A percentile compares a stretch with the other conserved stretches of the same genome.
Evolutionary conservation across 2,113 vertebrate species (phyloP).

Genomic region (Progne subis): DNA sequence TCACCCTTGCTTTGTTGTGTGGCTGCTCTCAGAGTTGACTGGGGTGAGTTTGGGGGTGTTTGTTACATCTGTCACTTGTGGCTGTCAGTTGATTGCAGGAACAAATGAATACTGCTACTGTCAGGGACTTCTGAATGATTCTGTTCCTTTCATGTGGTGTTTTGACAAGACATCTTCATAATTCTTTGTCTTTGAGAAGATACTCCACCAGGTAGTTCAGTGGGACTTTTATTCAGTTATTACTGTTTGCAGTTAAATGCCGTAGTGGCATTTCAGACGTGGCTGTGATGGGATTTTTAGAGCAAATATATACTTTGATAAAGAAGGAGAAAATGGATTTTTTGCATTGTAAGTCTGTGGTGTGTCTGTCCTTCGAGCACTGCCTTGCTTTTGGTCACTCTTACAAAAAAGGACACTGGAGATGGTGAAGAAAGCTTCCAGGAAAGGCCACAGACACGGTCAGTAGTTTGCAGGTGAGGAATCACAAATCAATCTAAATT

Average conservation of each 20-base stretch:
- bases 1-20: background rate
- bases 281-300: background rate
- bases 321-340: background rate
- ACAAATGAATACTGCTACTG: background rate
- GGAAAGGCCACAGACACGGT: background rate
- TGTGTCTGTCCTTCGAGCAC: background rate
- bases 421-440: background rate
- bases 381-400: background rate
- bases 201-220: background rate
- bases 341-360: background rate
- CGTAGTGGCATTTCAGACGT: background rate
- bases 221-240: background rate
- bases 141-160: background rate
- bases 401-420: background rate
- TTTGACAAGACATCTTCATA: background rate
- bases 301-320: background rate
- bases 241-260: background rate
- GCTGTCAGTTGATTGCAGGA: background rate
- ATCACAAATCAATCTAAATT: background rate
- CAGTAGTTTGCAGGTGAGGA: background rate
- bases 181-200: background rate
- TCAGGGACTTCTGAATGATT: background rate
- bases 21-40: background rate
- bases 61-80: background rate
- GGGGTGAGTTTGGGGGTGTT: background rate